phyloP scores from a whole-genome alignment of 2,113 vertebrate species.

The Sminthopsis crassicaudata region DNA sequence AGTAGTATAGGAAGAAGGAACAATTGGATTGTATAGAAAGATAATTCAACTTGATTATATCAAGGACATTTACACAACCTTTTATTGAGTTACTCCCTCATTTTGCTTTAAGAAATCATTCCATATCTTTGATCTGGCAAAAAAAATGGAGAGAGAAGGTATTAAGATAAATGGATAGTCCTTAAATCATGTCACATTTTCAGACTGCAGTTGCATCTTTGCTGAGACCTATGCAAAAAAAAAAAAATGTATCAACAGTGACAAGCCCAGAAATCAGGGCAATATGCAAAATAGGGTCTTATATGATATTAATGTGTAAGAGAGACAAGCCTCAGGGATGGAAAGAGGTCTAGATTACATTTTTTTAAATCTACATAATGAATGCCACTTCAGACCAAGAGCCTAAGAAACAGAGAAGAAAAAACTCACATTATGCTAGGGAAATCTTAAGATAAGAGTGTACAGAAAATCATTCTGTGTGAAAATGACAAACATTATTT shows the following conservation, averaged over 20 bases:
- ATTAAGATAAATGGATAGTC: constrained; percentile 12
- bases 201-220: background rate
- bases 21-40: constrained; percentile 62
- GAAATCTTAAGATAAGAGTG: constrained; percentile 17
- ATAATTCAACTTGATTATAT: constrained; percentile 50
- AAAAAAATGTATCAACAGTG: constrained; percentile 6
- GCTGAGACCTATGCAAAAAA: background rate
- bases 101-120: constrained; percentile 43
- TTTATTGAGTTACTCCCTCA: constrained; percentile 37
- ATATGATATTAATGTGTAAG: background rate
- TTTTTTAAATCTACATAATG: constrained; percentile 35
- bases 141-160: background rate
- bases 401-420: constrained; percentile 13
- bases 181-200: background rate
- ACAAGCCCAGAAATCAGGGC: background rate
- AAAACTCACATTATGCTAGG: constrained; percentile 2
- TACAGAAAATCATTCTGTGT: background rate
- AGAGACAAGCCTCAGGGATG: constrained; percentile 6
- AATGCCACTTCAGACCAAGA: background rate
- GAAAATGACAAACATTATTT: constrained; percentile 2
- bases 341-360: background rate
- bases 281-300: background rate
- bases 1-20: constrained; percentile 6
- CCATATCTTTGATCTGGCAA: constrained; percentile 3
- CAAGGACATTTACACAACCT: constrained; percentile 44